Evolutionary conservation across 2,888 invertebrate species (phyloP), one percentile per base, ranked within the genome.

Genomic region (Rutpela maculata): DNA sequence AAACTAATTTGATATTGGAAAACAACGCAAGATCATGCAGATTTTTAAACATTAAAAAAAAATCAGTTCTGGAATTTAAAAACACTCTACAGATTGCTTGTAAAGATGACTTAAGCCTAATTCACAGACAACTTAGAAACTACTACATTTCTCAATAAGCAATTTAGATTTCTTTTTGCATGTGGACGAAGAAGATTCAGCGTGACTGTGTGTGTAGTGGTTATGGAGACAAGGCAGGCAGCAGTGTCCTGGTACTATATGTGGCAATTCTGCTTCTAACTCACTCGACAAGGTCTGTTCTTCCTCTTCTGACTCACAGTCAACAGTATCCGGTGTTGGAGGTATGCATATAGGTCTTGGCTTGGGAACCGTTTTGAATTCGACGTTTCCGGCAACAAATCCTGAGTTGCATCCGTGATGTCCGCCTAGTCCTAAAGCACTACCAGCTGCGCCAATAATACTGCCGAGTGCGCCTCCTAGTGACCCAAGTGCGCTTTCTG

Each of bases 361-460:
- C 60, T 83, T 83, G 4, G 84, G 85, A 0, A 83, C 71, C 9
- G 85, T 80, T 31, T 82, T 82, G 71, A 83, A 83, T n/a, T 83
- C 80, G 0, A 87, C 87, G 38, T 81, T 80, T 31, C 88, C 88
- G 17, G 86, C 84, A 17, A 82, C 76, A 80, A 80, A 87, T 12
- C 87, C 86, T 67, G 76, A 77, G 18, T 66, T 35, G 22, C 74
- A 65, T 19, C 66, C 43, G 15, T 12, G 22, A 19, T 12, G 57
- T 7, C 17, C 57, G 2, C 11, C 59, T 1, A 59, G 59, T 18
- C 59, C 59, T 10, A 59, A 18, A 5, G 38, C 19, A 12, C 63
- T 31, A n/a, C 38, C 65, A 5, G 35, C 38, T 7, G 65, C 35
- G 43, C 43, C 17, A 12, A 38, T 38, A 18, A 17, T 43, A 17